phyloP scores from a whole-genome alignment of 2,113 vertebrate species.

The Gnathonemus longibarbis region DNA sequence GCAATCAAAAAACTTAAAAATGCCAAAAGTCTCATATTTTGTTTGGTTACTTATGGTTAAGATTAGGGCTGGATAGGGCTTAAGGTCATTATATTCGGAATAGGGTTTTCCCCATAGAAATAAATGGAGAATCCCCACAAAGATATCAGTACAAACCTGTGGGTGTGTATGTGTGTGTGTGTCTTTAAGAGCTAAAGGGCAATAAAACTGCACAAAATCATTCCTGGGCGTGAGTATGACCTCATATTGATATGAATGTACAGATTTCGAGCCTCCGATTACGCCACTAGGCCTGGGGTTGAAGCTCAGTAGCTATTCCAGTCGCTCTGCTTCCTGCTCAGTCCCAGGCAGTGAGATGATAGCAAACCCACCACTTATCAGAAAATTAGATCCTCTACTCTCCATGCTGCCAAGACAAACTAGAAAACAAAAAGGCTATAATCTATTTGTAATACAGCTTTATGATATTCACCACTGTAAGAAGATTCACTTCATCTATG shows the following conservation, averaged over 20 bases:
- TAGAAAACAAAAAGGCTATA: not conserved
- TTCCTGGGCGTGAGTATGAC: not conserved
- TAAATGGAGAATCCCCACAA: too few species aligned
- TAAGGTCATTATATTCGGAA: too few species aligned
- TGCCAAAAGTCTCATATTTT: too few species aligned
- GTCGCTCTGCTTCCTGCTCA: not conserved
- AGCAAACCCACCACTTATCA: not conserved
- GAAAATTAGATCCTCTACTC: not conserved
- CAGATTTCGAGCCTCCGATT: not conserved
- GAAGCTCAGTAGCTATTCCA: not conserved
- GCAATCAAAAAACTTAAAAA: too few species aligned
- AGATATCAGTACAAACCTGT: too few species aligned
- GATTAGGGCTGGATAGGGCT: too few species aligned
- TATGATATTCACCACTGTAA: not conserved
- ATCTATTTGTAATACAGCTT: not conserved
- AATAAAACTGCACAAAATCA: not conserved
- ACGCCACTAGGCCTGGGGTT: not conserved
- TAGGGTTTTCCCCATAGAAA: too few species aligned
- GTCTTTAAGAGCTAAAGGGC: not conserved
- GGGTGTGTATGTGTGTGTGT: not conserved
- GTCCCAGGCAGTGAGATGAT: not conserved
- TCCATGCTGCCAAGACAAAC: not conserved
- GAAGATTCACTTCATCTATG: not conserved
- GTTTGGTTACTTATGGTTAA: too few species aligned
- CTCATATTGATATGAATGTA: not conserved